Conservation (phyloP, 2,113 vertebrate species). For the Stegostoma tigrinum region DNA sequence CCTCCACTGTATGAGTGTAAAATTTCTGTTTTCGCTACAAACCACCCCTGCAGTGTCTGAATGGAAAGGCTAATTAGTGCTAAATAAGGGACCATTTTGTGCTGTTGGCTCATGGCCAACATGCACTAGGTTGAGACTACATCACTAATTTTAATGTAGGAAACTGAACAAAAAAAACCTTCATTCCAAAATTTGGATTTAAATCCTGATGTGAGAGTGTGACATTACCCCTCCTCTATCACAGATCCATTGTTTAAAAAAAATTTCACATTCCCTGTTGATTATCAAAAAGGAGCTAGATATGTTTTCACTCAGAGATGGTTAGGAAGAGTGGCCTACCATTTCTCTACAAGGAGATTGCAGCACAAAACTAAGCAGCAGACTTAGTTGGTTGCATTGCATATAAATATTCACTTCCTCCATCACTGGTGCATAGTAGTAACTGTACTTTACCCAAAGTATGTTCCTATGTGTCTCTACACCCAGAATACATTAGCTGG, state of each 20-base stretch:
- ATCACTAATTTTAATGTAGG: not conserved
- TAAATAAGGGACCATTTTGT: not conserved
- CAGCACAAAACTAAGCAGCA: not conserved
- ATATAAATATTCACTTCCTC: not conserved
- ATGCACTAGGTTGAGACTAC: not conserved
- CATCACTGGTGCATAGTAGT: not conserved
- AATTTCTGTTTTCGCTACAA: not conserved
- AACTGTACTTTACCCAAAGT: not conserved
- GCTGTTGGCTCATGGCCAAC: not conserved
- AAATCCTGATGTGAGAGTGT: not conserved
- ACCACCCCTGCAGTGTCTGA: not conserved
- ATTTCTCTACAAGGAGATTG: not conserved
- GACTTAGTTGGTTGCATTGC: not conserved
- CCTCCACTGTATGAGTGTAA: not conserved
- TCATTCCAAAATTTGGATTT: not conserved
- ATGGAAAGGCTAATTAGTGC: slow-evolving; percentile 3
- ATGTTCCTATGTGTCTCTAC: too few species aligned
- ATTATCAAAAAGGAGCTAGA: not conserved
- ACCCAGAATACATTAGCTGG: too few species aligned
- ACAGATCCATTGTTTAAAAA: not conserved
- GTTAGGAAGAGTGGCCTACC: not conserved
- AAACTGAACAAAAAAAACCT: not conserved
- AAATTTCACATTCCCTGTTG: not conserved
- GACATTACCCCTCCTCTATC: not conserved
- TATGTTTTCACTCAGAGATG: not conserved